phyloP scores from a whole-genome alignment of 2,888 invertebrate species.

The Amphipoea oculea region DNA sequence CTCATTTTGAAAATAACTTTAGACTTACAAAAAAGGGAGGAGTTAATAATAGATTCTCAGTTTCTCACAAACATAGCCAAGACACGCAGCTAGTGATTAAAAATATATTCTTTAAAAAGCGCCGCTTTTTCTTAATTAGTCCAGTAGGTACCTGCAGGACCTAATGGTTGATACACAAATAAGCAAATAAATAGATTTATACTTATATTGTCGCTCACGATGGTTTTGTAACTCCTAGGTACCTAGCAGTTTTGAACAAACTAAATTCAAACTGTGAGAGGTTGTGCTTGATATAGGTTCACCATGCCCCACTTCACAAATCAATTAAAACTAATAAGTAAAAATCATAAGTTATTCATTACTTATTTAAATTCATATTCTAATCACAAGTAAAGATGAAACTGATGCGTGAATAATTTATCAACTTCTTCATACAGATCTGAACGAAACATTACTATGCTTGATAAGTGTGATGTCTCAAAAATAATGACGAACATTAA shows the following conservation, averaged over 20 bases:
- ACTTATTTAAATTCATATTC: constrained; percentile 27
- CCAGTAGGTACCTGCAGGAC: neutral
- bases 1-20: neutral
- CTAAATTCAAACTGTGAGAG: neutral
- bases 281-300: neutral
- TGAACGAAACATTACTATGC: constrained; percentile 57
- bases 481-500: constrained; percentile 83
- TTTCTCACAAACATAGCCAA: too few species aligned
- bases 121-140: too few species aligned
- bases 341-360: constrained; percentile 23
- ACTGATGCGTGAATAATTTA: constrained; percentile 44
- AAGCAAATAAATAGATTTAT: neutral
- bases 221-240: neutral
- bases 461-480: constrained; percentile 76
- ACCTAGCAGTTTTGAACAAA: neutral
- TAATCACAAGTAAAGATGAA: constrained; percentile 33
- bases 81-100: too few species aligned
- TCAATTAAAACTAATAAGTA: constrained; percentile 3
- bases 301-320: neutral
- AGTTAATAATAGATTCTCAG: neutral
- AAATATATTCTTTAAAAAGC: too few species aligned
- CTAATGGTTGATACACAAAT: neutral
- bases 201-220: neutral
- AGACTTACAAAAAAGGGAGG: neutral
- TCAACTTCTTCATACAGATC: constrained; percentile 36